phyloP scores from a whole-genome alignment of 2,113 vertebrate species.

The Vicugna pacos region DNA sequence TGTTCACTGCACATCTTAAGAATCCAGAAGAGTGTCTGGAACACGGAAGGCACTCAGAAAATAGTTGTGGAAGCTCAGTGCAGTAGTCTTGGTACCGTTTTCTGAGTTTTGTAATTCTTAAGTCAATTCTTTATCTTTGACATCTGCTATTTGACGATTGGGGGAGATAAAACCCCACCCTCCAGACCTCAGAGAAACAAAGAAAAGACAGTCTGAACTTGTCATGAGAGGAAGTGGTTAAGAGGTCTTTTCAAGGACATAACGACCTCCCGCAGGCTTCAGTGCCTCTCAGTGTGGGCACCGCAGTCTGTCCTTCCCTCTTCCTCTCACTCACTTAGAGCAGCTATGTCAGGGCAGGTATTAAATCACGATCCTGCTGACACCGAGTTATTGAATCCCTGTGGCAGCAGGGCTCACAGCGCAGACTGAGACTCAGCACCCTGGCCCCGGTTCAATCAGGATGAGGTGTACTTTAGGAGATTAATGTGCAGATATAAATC shows the following conservation, averaged over 20 bases:
- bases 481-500: constrained; percentile 63
- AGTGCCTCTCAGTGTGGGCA: neutral
- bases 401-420: neutral
- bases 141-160: neutral
- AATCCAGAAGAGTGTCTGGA: neutral
- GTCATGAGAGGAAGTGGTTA: neutral
- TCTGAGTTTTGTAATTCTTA: neutral
- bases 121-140: neutral
- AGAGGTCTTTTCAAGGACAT: neutral
- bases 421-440: neutral
- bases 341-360: neutral
- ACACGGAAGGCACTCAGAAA: neutral
- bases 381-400: constrained; percentile 64
- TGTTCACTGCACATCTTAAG: neutral
- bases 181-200: neutral
- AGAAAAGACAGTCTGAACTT: neutral
- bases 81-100: neutral
- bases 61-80: neutral
- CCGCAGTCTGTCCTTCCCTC: neutral
- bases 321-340: neutral
- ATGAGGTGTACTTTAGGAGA: constrained; percentile 69
- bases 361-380: constrained; percentile 74
- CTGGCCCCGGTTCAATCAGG: constrained; percentile 4
- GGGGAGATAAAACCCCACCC: neutral
- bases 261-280: neutral